Percentiles rank a stretch among this genome's conserved stretches.
Conservation (phyloP, 2,113 vertebrate species). For the Regulus satrapa region DNA sequence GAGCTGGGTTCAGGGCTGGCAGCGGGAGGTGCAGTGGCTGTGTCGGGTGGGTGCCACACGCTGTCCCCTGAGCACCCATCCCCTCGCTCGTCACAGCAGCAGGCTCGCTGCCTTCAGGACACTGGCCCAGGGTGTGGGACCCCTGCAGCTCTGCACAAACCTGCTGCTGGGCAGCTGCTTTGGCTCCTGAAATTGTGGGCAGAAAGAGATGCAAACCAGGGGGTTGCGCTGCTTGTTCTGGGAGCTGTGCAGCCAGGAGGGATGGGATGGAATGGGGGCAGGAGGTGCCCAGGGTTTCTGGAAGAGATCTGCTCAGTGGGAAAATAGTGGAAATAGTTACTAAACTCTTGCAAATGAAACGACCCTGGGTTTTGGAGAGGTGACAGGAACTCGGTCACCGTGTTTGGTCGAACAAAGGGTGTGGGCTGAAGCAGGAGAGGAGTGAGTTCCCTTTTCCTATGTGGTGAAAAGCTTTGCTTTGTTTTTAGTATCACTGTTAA, state of each 20-base stretch:
- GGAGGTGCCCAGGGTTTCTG: not conserved
- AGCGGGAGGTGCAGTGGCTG: not conserved
- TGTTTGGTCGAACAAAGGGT: not conserved
- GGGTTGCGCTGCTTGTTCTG: not conserved
- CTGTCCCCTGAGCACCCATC: not conserved
- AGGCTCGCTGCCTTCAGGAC: not conserved
- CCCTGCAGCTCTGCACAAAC: not conserved
- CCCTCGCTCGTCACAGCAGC: not conserved
- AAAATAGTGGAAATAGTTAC: not conserved
- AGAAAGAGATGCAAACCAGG: accelerated
- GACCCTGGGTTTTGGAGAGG: not conserved
- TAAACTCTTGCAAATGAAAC: not conserved
- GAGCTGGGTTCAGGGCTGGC: not conserved
- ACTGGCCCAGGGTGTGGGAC: not conserved
- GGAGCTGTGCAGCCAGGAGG: accelerated
- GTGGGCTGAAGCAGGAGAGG: not conserved
- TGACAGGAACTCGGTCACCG: not conserved
- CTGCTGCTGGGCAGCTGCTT: not conserved
- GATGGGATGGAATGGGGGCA: not conserved
- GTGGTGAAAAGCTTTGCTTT: not conserved
- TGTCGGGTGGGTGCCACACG: not conserved
- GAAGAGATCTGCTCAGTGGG: not conserved
- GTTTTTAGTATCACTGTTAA: not conserved
- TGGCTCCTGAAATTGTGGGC: not conserved
- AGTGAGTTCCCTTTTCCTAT: not conserved